phyloP scores from a whole-genome alignment of 2,888 invertebrate genomes.

The Idaea straminata region DNA sequence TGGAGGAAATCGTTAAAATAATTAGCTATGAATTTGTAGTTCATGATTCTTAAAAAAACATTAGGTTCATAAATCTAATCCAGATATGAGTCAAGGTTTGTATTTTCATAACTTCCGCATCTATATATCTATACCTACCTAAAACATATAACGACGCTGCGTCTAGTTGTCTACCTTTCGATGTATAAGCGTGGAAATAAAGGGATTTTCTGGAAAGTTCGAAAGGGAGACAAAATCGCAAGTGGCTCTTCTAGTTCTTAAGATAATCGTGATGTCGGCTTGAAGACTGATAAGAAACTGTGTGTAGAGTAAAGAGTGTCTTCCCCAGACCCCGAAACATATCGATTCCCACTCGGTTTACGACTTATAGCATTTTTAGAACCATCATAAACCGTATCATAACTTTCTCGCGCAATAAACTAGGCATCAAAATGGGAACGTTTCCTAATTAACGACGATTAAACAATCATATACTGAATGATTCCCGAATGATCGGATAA shows the following conservation, averaged over 20 bases:
- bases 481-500: background rate
- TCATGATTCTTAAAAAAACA: background rate
- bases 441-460: background rate
- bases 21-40: background rate
- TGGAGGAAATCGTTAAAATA: background rate
- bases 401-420: background rate
- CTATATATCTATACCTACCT: background rate
- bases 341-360: slow-evolving; percentile 67
- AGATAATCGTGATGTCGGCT: no score
- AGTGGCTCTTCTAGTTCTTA: no score
- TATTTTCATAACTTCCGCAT: background rate
- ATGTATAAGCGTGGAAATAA: no score
- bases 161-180: background rate
- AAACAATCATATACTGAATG: background rate
- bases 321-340: slow-evolving; percentile 52
- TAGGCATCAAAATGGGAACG: background rate
- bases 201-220: background rate
- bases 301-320: background rate
- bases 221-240: background rate
- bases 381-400: slow-evolving; percentile 29
- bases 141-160: background rate
- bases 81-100: background rate
- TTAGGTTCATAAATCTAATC: background rate
- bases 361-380: slow-evolving; percentile 63
- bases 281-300: no score